Percentiles rank a stretch among this genome's conserved stretches.
These are phyloP conservation scores for Scaptodrosophila lebanonensis DNA, from an alignment of 1,140 invertebrate genomes.

Conservation along the genomic window DNA sequence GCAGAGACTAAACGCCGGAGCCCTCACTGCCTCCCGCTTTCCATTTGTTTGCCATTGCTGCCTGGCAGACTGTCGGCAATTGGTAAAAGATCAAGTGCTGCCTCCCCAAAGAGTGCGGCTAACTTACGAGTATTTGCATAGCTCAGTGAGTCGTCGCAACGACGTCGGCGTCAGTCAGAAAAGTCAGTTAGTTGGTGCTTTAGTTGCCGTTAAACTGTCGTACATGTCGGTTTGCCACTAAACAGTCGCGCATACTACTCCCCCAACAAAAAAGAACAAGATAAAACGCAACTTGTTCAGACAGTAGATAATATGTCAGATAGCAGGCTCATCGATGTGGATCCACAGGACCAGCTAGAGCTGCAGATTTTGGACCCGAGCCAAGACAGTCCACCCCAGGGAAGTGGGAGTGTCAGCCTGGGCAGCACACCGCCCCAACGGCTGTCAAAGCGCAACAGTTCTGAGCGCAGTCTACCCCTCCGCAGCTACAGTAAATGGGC, in stretches of 20 bases:
- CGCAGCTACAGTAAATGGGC: constrained; percentile 79
- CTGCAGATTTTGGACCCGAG: constrained; percentile 34
- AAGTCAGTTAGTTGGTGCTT: neutral
- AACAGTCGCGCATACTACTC: neutral
- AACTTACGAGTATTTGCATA: constrained; percentile 32
- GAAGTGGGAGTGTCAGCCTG: constrained; percentile 44
- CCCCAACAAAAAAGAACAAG: neutral
- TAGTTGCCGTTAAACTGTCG: constrained; percentile 36
- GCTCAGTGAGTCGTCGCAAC: neutral
- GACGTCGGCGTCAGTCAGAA: too few species aligned
- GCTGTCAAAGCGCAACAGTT: constrained; percentile 65
- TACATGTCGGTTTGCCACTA: constrained; percentile 27
- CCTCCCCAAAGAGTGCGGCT: constrained; percentile 18
- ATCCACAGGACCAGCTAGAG: constrained; percentile 44
- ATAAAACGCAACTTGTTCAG: constrained; percentile 18
- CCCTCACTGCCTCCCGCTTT: neutral
- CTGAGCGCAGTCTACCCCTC: constrained; percentile 63
- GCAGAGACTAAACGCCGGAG: neutral
- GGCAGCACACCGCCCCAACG: constrained; percentile 46
- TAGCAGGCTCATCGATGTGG: constrained; percentile 33
- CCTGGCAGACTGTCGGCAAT: constrained; percentile 27
- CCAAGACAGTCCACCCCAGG: constrained; percentile 18
- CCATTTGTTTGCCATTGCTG: too few species aligned
- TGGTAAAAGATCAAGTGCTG: constrained; percentile 29
- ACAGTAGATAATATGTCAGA: constrained; percentile 51